phyloP scores from a whole-genome alignment of 2,797 vertebrate species.

The Sebastes elongatus region DNA sequence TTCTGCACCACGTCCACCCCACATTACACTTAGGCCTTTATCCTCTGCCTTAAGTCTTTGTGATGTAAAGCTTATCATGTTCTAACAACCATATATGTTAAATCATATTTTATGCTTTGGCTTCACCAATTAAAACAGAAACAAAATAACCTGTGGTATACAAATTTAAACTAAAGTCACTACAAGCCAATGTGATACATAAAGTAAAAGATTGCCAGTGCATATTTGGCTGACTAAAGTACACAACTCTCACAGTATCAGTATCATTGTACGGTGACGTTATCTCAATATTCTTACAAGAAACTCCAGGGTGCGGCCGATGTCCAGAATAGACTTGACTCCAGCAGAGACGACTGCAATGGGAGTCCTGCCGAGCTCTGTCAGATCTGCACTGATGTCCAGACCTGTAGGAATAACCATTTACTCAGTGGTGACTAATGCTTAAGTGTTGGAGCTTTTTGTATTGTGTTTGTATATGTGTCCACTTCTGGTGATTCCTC shows the following conservation, averaged over 20 bases:
- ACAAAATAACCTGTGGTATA: background rate
- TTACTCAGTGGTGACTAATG: background rate
- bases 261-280: background rate
- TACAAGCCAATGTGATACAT: background rate
- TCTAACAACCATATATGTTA: background rate
- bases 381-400: constrained; percentile 93
- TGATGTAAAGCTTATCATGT: background rate
- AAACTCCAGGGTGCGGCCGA: constrained; percentile 91
- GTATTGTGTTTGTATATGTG: too few relatives aligned
- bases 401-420: constrained; percentile 79
- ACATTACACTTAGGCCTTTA: background rate
- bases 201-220: background rate
- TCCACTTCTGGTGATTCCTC: too few relatives aligned
- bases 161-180: background rate
- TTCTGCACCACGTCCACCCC: background rate
- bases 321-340: constrained; percentile 92
- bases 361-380: constrained; percentile 90
- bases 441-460: background rate
- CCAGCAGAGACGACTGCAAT: constrained; percentile 91
- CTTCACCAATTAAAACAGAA: background rate
- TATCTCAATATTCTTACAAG: constrained; percentile 79
- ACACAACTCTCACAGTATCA: background rate
- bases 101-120: background rate
- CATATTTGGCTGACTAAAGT: background rate
- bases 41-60: background rate